phyloP scores from a whole-genome alignment of 1,140 invertebrate species.

The Idris sp. region DNA sequence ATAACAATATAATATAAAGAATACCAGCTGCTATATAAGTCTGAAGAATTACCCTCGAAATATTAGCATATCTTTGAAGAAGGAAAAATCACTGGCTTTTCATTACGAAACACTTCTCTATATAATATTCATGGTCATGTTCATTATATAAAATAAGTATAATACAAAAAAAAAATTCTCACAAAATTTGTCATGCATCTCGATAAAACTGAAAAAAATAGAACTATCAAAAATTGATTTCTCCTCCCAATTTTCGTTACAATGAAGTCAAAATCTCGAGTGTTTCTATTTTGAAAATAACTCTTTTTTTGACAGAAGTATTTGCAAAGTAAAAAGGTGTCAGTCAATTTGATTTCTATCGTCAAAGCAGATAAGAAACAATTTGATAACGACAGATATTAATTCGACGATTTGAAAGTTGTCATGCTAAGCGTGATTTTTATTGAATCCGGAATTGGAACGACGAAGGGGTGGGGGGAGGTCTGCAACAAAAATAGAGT shows the following conservation, averaged over 20 bases:
- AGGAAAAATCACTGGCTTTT: constrained; percentile 38
- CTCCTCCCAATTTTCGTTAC: neutral
- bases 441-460: constrained; percentile 55
- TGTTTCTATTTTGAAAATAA: too few relatives aligned
- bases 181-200: constrained; percentile 33
- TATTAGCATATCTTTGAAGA: constrained; percentile 37
- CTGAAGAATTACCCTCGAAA: constrained; percentile 21
- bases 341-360: constrained; percentile 45
- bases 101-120: constrained; percentile 31
- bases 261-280: neutral
- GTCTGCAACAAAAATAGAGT: constrained; percentile 44
- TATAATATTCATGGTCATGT: constrained; percentile 54
- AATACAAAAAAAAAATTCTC: too few relatives aligned
- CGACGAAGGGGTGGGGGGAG: neutral
- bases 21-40: constrained; percentile 23
- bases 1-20: too few relatives aligned
- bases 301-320: too few relatives aligned
- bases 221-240: neutral
- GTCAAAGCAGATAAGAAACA: constrained; percentile 40
- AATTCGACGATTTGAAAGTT: constrained; percentile 57
- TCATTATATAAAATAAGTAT: too few relatives aligned
- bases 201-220: constrained; percentile 2
- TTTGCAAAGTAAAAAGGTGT: constrained; percentile 22
- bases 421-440: constrained; percentile 60
- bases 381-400: constrained; percentile 57